phyloP scores from a whole-genome alignment of 1,140 invertebrate genomes.

The Ceratina australensis region DNA sequence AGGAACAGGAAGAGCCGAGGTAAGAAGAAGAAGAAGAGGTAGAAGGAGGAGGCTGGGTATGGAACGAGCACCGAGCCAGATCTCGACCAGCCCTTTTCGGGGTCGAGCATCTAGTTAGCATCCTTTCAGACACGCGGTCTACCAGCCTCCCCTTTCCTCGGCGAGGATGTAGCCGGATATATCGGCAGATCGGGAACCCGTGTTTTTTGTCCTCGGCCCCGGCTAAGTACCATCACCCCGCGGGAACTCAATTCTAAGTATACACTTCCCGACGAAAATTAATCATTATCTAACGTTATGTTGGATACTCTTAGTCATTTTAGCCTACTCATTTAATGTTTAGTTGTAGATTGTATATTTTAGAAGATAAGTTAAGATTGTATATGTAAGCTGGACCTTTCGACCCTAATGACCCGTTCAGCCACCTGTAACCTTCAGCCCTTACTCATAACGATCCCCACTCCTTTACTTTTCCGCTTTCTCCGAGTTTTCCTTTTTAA shows the following conservation, averaged over 20 bases:
- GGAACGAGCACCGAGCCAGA: constrained; percentile 19
- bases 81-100: constrained; percentile 54
- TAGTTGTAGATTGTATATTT: too few species aligned
- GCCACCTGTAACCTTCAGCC: too few species aligned
- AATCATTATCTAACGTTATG: too few species aligned
- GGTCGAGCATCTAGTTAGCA: constrained; percentile 71
- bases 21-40: constrained; percentile 22
- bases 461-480: too few species aligned
- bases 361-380: too few species aligned
- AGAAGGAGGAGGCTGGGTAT: constrained; percentile 33
- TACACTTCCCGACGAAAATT: too few species aligned
- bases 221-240: constrained; percentile 16
- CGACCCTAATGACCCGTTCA: too few species aligned
- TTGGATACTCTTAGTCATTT: too few species aligned
- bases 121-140: constrained; percentile 70
- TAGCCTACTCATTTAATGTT: too few species aligned
- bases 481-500: too few species aligned
- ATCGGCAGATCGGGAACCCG: constrained; percentile 51
- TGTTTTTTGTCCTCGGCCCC: constrained; percentile 49
- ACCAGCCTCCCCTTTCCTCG: constrained; percentile 47
- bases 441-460: too few species aligned
- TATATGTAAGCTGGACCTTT: too few species aligned
- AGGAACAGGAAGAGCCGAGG: constrained; percentile 44
- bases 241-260: not conserved
- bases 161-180: constrained; percentile 56